Conservation (phyloP, 2,888 invertebrate species). For the Sthenelais limicola region DNA sequence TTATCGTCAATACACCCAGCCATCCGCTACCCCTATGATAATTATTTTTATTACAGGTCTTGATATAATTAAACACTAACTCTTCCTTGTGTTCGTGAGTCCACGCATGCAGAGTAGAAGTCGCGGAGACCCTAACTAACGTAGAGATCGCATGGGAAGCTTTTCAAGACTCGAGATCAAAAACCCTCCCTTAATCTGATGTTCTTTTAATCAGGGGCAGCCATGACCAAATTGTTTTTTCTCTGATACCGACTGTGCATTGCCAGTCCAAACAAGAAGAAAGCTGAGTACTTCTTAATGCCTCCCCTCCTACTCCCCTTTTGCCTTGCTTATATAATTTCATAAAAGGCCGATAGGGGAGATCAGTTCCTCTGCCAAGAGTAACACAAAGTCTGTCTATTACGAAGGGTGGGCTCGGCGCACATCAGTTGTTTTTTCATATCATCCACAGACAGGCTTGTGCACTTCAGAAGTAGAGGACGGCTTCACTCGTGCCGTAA, state of each 20-base stretch:
- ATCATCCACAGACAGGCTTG: no score
- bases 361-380: background rate
- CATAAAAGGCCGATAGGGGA: background rate
- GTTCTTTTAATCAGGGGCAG: slow-evolving; percentile 5
- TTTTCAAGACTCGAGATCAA: background rate
- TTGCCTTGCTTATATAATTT: background rate
- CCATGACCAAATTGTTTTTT: slow-evolving; percentile 35
- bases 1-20: no score
- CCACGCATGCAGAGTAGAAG: no score
- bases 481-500: no score
- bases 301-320: no score
- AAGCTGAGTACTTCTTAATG: background rate
- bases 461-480: no score
- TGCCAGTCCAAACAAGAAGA: slow-evolving; percentile 35
- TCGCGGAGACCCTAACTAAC: no score
- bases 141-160: background rate
- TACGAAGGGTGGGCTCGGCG: background rate
- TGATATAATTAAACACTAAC: no score
- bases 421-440: slow-evolving; percentile 1
- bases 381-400: background rate
- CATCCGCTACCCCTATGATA: no score
- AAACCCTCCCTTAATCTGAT: background rate
- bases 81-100: no score
- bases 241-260: slow-evolving; percentile 24
- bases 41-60: no score